phyloP scores from a whole-genome alignment of 2,888 invertebrate genomes.

The Pseudococcus longispinus region DNA sequence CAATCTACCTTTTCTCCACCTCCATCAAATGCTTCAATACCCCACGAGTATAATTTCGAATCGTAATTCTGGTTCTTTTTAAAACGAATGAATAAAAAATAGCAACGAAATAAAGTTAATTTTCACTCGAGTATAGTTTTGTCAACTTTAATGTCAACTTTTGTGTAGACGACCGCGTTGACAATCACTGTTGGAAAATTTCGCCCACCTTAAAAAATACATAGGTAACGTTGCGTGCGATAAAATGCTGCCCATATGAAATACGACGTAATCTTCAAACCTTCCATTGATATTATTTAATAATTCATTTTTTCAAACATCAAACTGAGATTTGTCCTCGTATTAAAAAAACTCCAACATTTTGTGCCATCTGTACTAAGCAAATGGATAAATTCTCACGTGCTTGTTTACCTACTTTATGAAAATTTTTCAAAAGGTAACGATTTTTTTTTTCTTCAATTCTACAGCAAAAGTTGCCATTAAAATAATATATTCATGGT shows the following conservation, averaged over 20 bases:
- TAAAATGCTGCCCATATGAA: neutral
- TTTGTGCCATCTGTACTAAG: neutral
- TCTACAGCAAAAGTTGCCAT: too few species aligned
- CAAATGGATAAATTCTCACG: neutral
- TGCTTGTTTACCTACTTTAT: neutral
- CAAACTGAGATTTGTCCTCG: slow-evolving; percentile 31
- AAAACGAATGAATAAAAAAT: neutral
- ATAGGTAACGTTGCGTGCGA: neutral
- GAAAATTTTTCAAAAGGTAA: neutral
- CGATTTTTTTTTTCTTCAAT: too few species aligned
- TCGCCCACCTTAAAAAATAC: neutral
- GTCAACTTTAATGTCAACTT: neutral
- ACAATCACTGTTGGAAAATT: neutral
- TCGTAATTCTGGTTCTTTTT: neutral
- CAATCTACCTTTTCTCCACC: too few species aligned
- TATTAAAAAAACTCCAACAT: neutral
- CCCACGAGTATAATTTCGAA: too few species aligned
- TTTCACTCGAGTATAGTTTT: neutral
- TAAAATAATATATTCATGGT: neutral
- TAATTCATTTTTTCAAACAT: neutral
- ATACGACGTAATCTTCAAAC: neutral
- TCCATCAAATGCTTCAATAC: too few species aligned
- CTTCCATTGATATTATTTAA: neutral
- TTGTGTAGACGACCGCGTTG: neutral
- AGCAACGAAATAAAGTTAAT: neutral